A percentile compares a stretch with the other conserved stretches of the same genome.
phyloP scores from a whole-genome alignment of 37 sponge, comb jelly and placozoan genomes.

The Geodia barretti region DNA sequence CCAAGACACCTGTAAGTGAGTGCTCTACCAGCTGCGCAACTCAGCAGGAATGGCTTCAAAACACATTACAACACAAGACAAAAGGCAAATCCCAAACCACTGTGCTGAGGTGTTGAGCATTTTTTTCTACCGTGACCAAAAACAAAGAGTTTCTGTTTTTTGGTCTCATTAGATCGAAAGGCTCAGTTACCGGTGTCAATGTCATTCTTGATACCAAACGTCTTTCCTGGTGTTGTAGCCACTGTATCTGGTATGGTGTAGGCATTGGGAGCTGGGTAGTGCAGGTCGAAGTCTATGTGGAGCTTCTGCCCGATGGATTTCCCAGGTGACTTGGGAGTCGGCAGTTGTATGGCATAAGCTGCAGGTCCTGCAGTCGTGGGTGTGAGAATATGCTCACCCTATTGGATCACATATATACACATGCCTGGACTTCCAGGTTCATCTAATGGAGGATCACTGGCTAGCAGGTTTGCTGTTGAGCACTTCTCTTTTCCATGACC shows the following conservation, averaged over 20 bases:
- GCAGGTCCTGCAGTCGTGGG: conserved; percentile 58
- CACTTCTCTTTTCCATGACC: conserved; percentile 41
- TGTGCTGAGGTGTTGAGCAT: too few relatives aligned
- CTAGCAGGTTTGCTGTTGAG: background rate
- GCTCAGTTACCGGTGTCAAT: background rate
- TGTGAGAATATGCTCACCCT: too few relatives aligned
- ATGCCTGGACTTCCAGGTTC: background rate
- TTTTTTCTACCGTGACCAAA: too few relatives aligned
- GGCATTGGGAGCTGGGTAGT: conserved; percentile 44
- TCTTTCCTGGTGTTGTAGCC: conserved; percentile 21
- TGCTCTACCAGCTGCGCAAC: too few relatives aligned
- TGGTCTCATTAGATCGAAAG: too few relatives aligned
- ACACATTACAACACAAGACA: too few relatives aligned
- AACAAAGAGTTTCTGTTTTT: too few relatives aligned
- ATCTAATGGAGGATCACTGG: background rate
- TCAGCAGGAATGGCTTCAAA: too few relatives aligned
- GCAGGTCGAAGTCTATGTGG: background rate
- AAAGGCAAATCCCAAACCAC: too few relatives aligned
- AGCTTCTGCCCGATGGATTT: conserved; percentile 25
- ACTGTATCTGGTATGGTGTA: conserved; percentile 18
- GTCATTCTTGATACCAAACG: conserved; percentile 34
- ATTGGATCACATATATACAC: too few relatives aligned
- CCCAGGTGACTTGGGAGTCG: background rate
- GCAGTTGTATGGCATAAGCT: conserved; percentile 28
- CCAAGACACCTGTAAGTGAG: too few relatives aligned